phyloP scores from a whole-genome alignment of 2,888 invertebrate species.

The Ormyrus pomaceus region DNA sequence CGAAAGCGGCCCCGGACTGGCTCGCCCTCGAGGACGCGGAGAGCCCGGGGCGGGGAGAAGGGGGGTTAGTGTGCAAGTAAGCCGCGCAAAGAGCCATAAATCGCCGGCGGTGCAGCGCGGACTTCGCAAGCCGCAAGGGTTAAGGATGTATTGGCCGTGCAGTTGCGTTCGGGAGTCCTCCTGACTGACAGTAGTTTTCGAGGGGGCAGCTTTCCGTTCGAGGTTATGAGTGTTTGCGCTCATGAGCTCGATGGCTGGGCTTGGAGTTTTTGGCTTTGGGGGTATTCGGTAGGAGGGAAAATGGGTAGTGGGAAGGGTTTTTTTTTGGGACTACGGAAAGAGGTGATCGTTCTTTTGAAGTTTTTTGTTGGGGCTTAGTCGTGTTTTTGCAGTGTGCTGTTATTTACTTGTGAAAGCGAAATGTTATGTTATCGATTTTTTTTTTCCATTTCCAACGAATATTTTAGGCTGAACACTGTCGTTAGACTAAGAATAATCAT shows the following conservation, averaged over 20 bases:
- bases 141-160: constrained; percentile 48
- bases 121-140: constrained; percentile 32
- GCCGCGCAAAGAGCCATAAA: constrained; percentile 46
- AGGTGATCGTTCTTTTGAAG: no score
- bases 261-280: background rate
- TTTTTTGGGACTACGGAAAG: no score
- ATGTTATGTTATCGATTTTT: no score
- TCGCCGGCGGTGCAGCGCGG: constrained; percentile 38
- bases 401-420: no score
- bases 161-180: constrained; percentile 15
- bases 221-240: background rate
- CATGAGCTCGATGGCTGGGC: background rate
- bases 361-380: no score
- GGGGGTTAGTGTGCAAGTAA: constrained; percentile 43
- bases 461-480: no score
- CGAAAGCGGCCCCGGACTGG: constrained; percentile 2
- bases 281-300: no score
- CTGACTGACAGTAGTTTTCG: background rate
- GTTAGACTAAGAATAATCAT: no score
- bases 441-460: no score
- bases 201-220: background rate
- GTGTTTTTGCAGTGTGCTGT: no score
- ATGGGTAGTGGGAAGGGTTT: no score
- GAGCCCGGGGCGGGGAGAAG: background rate
- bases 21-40: no score